Evolutionary conservation across 2,888 invertebrate genomes (phyloP), one percentile per base, ranked within the genome.

Genomic region (Drosophila kanekoi): DNA sequence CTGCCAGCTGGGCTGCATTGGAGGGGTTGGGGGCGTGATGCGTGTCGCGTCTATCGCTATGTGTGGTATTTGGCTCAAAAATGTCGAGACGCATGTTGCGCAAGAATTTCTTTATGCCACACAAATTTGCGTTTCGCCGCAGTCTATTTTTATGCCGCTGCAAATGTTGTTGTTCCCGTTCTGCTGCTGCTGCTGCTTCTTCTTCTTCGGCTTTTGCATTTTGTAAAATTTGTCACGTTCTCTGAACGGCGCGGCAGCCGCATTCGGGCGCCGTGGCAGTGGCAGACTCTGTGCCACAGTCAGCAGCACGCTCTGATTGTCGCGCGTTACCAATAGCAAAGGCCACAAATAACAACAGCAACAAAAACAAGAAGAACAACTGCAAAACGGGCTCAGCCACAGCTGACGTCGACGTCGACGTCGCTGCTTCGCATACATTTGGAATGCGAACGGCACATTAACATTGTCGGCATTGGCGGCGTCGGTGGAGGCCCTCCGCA

Each of bases 161-260:
- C 67, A 64, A 74, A 16, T 40, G 40, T 40, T 16, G 35, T 54
- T 35, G 54, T 44, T 53, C 41, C 40, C 40, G 13, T 40, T 40
- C 23, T 4, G 58, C 60, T 61, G 57, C 48, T 60, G 53, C n/a
- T 45, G 18, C n/a, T 16, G 20, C 40, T 54, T 51, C 8, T 69
- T 54, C 14, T 37, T 59, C 14, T 53, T 32, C 28, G 65, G 41
- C 38, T 28, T 65, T 38, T 23, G 62, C 69, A 73, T 68, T 76
- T 86, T 85, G 53, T 71, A 66, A 86, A 86, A 89, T 88, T 86
- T 87, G 89, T 86, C 89, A 86, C 85, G 89, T 89, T 89, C 67
- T 59, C 32, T n/a, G n/a, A n/a, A n/a, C n/a, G n/a, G n/a, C n/a
- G n/a, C n/a, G n/a, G n/a, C n/a, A n/a, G n/a, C n/a, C n/a, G n/a